A percentile compares a stretch with the other conserved stretches of the same genome.
These are phyloP conservation scores for Acinonyx jubatus DNA, from an alignment of 2,113 vertebrate species.

Conservation along the genomic window DNA sequence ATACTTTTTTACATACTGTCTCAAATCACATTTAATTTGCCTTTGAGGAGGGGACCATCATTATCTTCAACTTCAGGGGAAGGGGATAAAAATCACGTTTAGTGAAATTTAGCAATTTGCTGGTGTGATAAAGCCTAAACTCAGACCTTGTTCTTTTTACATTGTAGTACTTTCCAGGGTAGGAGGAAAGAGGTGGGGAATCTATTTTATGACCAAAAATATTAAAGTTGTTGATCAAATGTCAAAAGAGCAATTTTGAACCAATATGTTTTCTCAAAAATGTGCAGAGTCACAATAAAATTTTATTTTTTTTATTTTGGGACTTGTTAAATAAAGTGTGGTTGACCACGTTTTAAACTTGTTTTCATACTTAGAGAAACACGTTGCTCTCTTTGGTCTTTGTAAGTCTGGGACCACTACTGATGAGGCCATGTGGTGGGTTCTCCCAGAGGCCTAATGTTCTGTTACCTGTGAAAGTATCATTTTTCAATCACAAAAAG, in stretches of 20 bases:
- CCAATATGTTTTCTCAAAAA: neutral
- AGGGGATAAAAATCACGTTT: neutral
- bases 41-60: neutral
- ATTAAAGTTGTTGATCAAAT: neutral
- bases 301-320: slow-evolving; percentile 14
- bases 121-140: neutral
- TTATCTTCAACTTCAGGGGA: neutral
- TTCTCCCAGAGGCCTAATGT: neutral
- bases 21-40: neutral
- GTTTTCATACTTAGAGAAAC: neutral
- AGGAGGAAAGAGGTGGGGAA: neutral
- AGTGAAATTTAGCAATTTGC: neutral
- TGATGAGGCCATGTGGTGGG: neutral
- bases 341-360: neutral
- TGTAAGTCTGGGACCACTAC: neutral
- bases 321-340: neutral
- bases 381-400: neutral
- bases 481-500: slow-evolving; percentile 30
- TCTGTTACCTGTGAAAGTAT: neutral
- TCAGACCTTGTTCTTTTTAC: neutral
- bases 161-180: neutral
- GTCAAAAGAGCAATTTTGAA: neutral
- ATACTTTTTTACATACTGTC: neutral
- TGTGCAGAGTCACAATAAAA: neutral
- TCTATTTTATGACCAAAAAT: neutral